phyloP scores from a whole-genome alignment of 2,888 invertebrate species.

The Noctua janthe region DNA sequence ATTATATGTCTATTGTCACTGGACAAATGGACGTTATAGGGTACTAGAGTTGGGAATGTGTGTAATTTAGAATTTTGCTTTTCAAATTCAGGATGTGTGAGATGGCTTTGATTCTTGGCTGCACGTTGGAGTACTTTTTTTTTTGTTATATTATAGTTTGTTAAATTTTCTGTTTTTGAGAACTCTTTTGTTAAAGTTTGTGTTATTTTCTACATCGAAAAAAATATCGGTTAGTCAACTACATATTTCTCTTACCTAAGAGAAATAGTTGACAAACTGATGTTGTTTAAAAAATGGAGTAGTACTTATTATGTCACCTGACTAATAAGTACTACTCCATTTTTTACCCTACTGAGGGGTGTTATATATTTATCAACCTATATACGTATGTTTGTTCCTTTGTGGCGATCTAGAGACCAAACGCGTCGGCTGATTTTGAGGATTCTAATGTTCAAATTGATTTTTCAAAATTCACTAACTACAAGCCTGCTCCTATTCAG shows the following conservation, averaged over 20 bases:
- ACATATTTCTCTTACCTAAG: too few relatives aligned
- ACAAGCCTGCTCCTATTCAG: not conserved
- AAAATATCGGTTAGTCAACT: not conserved
- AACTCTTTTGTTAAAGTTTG: not conserved
- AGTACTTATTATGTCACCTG: too few relatives aligned
- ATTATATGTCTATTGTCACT: constrained; percentile 67
- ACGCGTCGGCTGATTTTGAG: too few relatives aligned
- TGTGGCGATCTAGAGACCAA: too few relatives aligned
- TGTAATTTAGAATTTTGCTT: constrained; percentile 27
- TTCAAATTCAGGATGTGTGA: constrained; percentile 20
- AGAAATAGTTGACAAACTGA: too few relatives aligned
- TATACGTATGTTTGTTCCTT: too few relatives aligned
- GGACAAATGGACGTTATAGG: constrained; percentile 53
- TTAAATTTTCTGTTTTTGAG: not conserved
- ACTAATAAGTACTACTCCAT: not conserved
- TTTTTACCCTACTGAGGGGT: too few relatives aligned
- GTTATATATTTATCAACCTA: too few relatives aligned
- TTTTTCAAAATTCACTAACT: not conserved
- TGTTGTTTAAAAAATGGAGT: too few relatives aligned
- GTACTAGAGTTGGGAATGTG: constrained; percentile 26
- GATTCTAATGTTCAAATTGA: not conserved
- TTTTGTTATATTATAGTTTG: too few relatives aligned
- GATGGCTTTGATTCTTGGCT: not conserved
- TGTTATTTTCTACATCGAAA: not conserved
- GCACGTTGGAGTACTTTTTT: not conserved